Evolutionary conservation across 2,888 invertebrate genomes (phyloP).

Genomic region (Enchytraeus crypticus): DNA sequence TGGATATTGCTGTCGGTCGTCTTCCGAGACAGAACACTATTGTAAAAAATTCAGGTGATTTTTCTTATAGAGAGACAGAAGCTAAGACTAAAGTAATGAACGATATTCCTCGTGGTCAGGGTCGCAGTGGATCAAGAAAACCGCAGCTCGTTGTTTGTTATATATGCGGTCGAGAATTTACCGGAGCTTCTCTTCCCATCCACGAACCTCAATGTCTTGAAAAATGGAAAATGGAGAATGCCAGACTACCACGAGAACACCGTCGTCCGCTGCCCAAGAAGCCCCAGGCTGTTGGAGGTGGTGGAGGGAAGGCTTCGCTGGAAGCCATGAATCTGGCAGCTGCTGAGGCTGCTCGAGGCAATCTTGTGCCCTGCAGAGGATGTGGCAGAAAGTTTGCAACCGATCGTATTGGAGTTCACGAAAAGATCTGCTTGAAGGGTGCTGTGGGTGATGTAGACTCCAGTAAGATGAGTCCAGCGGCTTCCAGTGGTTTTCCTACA

Average conservation of each 20-base stretch:
- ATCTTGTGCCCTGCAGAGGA: slow-evolving; percentile 20
- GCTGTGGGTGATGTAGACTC: neutral
- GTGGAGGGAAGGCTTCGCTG: slow-evolving; percentile 6
- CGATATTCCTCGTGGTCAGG: too few relatives aligned
- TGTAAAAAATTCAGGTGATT: too few relatives aligned
- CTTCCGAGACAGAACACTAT: too few relatives aligned
- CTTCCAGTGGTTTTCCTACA: too few relatives aligned
- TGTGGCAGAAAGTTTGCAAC: slow-evolving; percentile 23
- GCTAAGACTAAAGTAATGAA: too few relatives aligned
- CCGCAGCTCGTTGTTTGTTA: slow-evolving; percentile 51
- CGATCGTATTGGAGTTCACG: slow-evolving; percentile 20
- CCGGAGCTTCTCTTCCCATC: slow-evolving; percentile 56
- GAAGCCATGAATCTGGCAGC: slow-evolving; percentile 26
- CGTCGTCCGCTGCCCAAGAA: slow-evolving; percentile 55
- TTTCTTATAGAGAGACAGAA: too few relatives aligned
- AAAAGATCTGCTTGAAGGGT: slow-evolving; percentile 15
- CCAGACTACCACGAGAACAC: slow-evolving; percentile 53
- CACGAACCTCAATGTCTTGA: slow-evolving; percentile 62
- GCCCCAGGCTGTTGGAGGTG: slow-evolving; percentile 46
- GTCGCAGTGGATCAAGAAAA: neutral
- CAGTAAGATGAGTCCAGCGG: neutral
- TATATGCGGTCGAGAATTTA: slow-evolving; percentile 60
- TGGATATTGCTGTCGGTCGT: too few relatives aligned
- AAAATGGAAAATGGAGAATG: slow-evolving; percentile 57
- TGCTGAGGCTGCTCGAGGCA: slow-evolving; percentile 10